Evolutionary conservation across 2,797 vertebrate genomes (phyloP), one percentile per base, ranked within the genome.

Genomic region (Acipenser ruthenus): DNA sequence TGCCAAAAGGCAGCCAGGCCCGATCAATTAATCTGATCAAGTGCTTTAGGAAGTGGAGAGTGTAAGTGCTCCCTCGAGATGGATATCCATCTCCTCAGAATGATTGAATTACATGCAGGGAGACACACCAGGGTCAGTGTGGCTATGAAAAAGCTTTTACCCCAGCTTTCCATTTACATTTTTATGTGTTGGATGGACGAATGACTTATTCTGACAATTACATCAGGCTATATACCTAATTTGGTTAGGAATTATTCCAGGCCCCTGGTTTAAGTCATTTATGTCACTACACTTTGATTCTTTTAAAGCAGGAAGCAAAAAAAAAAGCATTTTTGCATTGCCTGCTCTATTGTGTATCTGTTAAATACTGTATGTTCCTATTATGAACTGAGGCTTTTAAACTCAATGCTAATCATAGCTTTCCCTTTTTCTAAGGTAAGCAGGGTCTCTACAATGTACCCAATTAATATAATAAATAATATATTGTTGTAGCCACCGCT

Each of bases 11-110:
- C 71, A 72, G 71, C 75, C 64, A 49, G 64, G 63, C 15, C 55
- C 48, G 85, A 91, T 89, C 88, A 90, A 89, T 91, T 90, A 89
- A 91, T 91, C 88, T 88, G 88, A 90, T 91, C 88, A 90, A 90
- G 88, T 77, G 85, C 87, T 89, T 89, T 87, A 87, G 88, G 87
- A 90, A 90, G 89, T 87, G 82, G 85, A 88, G 86, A 89, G 84
- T 76, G 84, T 89, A 88, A 91, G 88, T 82, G 82, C 82, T 87
- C 88, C 86, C 83, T 67, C 76, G 87, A 85, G 88, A 88, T 72
- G 79, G 83, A 82, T 87, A 89, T 88, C 85, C 87, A 89, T 90
- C 88, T 82, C 81, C 88, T 82, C 81, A 76, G 81, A 73, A 88
- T 88, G 90, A 90, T 91, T 91, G 83, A 90, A 91, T 91, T 89